Evolutionary conservation across 2,113 vertebrate species (phyloP).

Genomic region (Cygnus buccinator): DNA sequence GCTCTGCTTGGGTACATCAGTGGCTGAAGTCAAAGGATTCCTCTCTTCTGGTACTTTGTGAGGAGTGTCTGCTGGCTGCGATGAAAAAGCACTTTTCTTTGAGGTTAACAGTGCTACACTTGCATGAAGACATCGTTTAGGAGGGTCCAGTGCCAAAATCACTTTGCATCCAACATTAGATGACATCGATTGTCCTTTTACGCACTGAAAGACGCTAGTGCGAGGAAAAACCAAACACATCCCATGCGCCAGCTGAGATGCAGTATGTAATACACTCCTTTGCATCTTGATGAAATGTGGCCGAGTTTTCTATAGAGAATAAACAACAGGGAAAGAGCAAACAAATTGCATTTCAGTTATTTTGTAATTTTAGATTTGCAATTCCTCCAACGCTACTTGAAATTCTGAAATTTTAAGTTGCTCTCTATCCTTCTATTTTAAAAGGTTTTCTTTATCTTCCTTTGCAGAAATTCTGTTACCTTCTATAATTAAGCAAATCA

Average conservation of each 20-base stretch:
- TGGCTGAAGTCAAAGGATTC: not conserved
- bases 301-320: constrained; percentile 51
- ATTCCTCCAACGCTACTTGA: not conserved
- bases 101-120: constrained; percentile 39
- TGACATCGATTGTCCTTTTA: constrained; percentile 53
- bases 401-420: not conserved
- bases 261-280: constrained; percentile 66
- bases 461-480: not conserved
- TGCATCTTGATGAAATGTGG: constrained; percentile 77
- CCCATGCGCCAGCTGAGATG: constrained; percentile 67
- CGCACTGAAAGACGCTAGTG: constrained; percentile 23
- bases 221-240: constrained; percentile 56
- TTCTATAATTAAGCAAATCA: not conserved
- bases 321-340: constrained; percentile 15
- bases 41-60: constrained; percentile 29
- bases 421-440: not conserved
- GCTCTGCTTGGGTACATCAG: constrained; percentile 14
- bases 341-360: not conserved
- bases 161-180: constrained; percentile 56
- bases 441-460: not conserved
- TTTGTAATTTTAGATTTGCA: not conserved
- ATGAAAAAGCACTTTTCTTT: constrained; percentile 41
- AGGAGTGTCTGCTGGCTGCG: constrained; percentile 15
- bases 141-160: constrained; percentile 50
- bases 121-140: constrained; percentile 72